A percentile compares a stretch with the other conserved stretches of the same genome.
Evolutionary conservation across 1,140 invertebrate species (phyloP).

Genomic region (Heliconius nattereri): DNA sequence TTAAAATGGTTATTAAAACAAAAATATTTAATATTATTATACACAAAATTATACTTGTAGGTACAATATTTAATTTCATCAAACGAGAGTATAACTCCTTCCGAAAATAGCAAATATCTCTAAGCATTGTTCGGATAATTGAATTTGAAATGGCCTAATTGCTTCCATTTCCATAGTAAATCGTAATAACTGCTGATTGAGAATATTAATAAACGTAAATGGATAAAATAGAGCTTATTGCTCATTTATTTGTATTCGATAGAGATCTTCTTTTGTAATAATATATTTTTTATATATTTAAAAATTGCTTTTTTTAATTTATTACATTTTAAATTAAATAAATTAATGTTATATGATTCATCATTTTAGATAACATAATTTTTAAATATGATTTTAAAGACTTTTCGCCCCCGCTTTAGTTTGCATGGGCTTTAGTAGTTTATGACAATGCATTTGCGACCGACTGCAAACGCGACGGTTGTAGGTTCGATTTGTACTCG

Average conservation of each 20-base stretch:
- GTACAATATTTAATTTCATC: not conserved
- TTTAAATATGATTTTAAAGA: too few species aligned
- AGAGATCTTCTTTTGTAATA: not conserved
- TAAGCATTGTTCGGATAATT: conserved; percentile 2
- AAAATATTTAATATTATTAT: not conserved
- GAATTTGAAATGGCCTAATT: conserved; percentile 12
- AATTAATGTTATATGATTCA: too few species aligned
- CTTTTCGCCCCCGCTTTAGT: too few species aligned
- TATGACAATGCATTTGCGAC: too few species aligned
- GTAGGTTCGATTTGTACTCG: too few species aligned
- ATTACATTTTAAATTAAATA: too few species aligned
- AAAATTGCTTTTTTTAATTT: too few species aligned
- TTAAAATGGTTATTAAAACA: not conserved
- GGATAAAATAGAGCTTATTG: not conserved
- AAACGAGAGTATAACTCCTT: not conserved
- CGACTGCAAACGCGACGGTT: too few species aligned
- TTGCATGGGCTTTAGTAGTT: too few species aligned
- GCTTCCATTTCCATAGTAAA: conserved; percentile 14
- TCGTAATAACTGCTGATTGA: conserved; percentile 15
- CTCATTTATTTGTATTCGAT: not conserved
- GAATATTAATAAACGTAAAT: conserved; percentile 13
- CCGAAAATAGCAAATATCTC: conserved; percentile 14
- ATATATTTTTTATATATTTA: too few species aligned
- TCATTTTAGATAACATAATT: too few species aligned
- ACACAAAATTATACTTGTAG: not conserved